Evolutionary conservation across 2,888 invertebrate species (phyloP).

Genomic region (Tiliacea aurago): DNA sequence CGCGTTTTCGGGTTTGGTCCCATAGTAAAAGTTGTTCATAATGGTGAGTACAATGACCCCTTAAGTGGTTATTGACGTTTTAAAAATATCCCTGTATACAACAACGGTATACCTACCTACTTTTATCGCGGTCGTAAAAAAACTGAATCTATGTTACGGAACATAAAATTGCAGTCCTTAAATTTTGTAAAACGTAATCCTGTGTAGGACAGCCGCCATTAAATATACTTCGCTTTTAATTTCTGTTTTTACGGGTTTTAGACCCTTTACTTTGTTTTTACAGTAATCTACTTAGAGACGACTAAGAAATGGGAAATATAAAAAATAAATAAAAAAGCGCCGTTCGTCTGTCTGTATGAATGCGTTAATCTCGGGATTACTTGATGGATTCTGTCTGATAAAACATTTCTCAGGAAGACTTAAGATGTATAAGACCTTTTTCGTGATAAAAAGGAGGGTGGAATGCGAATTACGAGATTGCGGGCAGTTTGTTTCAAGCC

Average conservation of each 20-base stretch:
- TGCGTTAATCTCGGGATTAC: constrained; percentile 68
- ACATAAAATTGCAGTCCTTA: constrained; percentile 42
- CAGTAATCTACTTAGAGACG: constrained; percentile 64
- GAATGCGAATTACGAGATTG: constrained; percentile 59
- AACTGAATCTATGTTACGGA: constrained; percentile 36
- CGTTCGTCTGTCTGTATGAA: constrained; percentile 61
- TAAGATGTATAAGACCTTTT: constrained; percentile 64
- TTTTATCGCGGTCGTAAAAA: constrained; percentile 44
- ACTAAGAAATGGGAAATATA: constrained; percentile 56
- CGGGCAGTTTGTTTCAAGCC: constrained; percentile 59
- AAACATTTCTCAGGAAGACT: constrained; percentile 64
- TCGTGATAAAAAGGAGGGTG: constrained; percentile 54
- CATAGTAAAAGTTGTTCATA: too few relatives aligned
- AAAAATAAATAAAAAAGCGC: constrained; percentile 60
- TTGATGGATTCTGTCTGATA: constrained; percentile 67
- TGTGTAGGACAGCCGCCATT: constrained; percentile 48
- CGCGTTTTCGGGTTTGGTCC: too few relatives aligned
- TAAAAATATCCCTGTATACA: too few relatives aligned
- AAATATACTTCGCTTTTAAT: constrained; percentile 61
- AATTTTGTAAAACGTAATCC: constrained; percentile 52
- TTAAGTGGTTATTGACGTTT: too few relatives aligned
- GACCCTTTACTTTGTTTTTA: constrained; percentile 66
- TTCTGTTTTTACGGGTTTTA: constrained; percentile 57
- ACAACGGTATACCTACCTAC: not conserved
- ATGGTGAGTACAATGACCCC: too few relatives aligned